A percentile compares a stretch with the other conserved stretches of the same genome.
Evolutionary conservation across 1,140 invertebrate species (phyloP).

Genomic region (Drosophila nigrodunni): DNA sequence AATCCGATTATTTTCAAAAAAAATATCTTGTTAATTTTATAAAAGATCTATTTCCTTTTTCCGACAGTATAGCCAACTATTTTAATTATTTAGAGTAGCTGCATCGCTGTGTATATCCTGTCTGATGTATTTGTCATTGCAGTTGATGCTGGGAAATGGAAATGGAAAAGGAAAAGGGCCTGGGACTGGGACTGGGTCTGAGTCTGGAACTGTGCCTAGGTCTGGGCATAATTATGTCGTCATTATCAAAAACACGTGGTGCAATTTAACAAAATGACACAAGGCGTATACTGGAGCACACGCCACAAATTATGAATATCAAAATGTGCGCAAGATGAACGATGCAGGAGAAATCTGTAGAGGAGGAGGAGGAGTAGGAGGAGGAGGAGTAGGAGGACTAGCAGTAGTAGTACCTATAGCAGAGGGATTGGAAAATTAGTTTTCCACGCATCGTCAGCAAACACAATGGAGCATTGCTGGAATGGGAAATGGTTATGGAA

Average conservation of each 20-base stretch:
- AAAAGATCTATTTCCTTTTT: too few relatives aligned
- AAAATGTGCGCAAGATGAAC: constrained; percentile 66
- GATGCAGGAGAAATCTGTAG: constrained; percentile 55
- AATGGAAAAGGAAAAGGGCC: neutral
- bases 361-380: constrained; percentile 1
- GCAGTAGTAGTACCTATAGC: neutral
- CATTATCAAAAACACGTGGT: constrained; percentile 81
- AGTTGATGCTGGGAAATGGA: too few relatives aligned
- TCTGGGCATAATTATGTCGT: constrained; percentile 72
- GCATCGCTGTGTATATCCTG: neutral
- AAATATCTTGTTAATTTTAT: too few relatives aligned
- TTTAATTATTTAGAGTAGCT: neutral
- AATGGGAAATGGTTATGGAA: constrained; percentile 10
- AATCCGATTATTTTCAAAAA: too few relatives aligned
- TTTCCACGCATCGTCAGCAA: constrained; percentile 79
- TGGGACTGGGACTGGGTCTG: too few relatives aligned
- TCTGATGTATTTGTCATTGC: neutral
- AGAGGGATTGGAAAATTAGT: constrained; percentile 68
- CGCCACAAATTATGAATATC: constrained; percentile 82
- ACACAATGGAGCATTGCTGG: constrained; percentile 70
- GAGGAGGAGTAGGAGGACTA: neutral
- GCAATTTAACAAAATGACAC: constrained; percentile 76
- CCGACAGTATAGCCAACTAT: neutral
- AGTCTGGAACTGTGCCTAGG: too few relatives aligned
- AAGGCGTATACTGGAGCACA: constrained; percentile 54